A percentile compares a stretch with the other conserved stretches of the same genome.
These are phyloP conservation scores for Oreochromis niloticus DNA, from an alignment of 2,113 vertebrate genomes.

Conservation along the genomic window DNA sequence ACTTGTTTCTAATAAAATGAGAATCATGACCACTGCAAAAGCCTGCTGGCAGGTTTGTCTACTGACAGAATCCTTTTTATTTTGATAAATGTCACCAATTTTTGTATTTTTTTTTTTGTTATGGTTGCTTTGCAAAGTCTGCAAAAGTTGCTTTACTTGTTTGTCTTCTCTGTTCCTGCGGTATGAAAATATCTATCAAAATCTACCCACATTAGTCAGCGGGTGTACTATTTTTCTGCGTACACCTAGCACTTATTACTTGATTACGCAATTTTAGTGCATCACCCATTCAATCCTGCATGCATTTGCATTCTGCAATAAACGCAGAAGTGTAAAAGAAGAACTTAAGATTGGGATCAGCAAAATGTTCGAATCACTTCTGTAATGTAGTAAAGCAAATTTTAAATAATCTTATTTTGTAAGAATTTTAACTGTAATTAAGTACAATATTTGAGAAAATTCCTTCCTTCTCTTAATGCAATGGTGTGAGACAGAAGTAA, in stretches of 20 bases:
- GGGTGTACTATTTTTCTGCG: not conserved
- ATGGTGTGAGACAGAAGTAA: not conserved
- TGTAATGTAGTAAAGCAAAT: not conserved
- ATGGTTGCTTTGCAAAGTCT: not conserved
- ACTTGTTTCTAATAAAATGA: not conserved
- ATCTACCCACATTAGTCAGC: not conserved
- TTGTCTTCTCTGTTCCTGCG: not conserved
- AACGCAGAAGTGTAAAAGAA: not conserved
- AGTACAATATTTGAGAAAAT: not conserved
- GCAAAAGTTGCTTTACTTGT: not conserved
- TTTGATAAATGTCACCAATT: not conserved
- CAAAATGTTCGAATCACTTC: not conserved
- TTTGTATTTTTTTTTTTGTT: not conserved
- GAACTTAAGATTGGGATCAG: not conserved
- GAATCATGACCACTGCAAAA: not conserved
- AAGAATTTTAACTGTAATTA: not conserved
- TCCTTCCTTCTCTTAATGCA: not conserved
- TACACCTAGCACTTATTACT: not conserved
- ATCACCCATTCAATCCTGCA: not conserved
- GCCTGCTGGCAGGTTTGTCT: not conserved
- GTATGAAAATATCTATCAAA: not conserved
- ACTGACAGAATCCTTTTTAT: not conserved
- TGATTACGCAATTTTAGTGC: not conserved
- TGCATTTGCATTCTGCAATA: not conserved
- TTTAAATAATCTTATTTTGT: not conserved